Evolutionary conservation across 2,888 invertebrate species (phyloP).

Genomic region (Morpho helenor): DNA sequence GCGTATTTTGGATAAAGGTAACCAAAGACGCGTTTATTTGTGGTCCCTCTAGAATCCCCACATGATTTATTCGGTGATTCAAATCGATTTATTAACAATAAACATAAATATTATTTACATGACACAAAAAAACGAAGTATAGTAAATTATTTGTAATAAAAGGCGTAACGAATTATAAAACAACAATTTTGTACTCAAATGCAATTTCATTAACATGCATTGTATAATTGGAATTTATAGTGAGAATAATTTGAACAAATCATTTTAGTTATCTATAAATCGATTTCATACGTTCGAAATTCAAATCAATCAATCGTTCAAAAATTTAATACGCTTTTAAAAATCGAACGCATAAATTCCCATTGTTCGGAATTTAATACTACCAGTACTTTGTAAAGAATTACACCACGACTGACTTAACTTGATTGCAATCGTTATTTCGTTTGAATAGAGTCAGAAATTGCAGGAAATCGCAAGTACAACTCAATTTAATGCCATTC

Average conservation of each 20-base stretch:
- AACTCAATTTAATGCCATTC: conserved; percentile 32
- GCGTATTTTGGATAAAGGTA: too few relatives aligned
- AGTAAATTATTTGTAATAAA: too few relatives aligned
- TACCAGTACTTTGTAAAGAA: conserved; percentile 42
- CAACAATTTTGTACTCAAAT: neutral
- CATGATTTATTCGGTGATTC: too few relatives aligned
- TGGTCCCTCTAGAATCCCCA: too few relatives aligned
- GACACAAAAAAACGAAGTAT: too few relatives aligned
- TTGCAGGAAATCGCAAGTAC: conserved; percentile 28
- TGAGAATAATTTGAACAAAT: neutral
- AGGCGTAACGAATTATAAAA: neutral
- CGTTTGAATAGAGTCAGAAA: conserved; percentile 30
- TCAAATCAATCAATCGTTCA: conserved; percentile 7
- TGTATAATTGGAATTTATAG: neutral
- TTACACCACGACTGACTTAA: conserved; percentile 33
- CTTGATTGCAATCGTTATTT: conserved; percentile 33
- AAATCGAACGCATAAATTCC: conserved; percentile 10
- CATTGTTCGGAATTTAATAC: conserved; percentile 17
- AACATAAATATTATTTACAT: too few relatives aligned
- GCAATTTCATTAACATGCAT: conserved; percentile 3
- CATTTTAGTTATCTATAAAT: neutral
- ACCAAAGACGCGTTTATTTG: too few relatives aligned
- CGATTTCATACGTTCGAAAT: neutral
- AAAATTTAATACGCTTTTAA: conserved; percentile 34
- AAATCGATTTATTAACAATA: too few relatives aligned